These are phyloP conservation scores for Prosapia bicincta DNA, from an alignment of 2,888 invertebrate genomes.

Conservation along the genomic window DNA sequence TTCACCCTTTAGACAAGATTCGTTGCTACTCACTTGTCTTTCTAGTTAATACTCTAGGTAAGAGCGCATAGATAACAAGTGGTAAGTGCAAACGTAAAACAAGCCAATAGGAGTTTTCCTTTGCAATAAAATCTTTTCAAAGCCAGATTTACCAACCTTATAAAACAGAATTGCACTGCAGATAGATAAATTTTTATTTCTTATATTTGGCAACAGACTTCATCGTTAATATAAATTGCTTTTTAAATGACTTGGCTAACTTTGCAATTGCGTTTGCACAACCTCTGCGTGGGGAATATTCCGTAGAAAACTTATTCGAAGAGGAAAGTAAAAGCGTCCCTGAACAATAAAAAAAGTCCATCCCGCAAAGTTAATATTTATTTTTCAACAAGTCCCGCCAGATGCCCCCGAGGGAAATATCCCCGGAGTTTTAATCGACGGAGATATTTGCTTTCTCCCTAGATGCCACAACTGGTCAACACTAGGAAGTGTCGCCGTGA, in stretches of 20 bases:
- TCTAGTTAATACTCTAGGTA: too few species aligned
- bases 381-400: background rate
- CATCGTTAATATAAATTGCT: background rate
- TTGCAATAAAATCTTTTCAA: too few species aligned
- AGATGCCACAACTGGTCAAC: background rate
- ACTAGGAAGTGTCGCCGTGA: background rate
- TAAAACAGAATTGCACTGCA: background rate
- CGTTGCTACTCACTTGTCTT: too few species aligned
- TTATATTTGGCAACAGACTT: background rate
- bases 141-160: too few species aligned
- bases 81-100: too few species aligned
- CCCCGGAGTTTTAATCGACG: background rate
- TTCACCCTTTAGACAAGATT: too few species aligned
- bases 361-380: background rate
- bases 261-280: background rate
- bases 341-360: conserved; percentile 2
- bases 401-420: background rate
- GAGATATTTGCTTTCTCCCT: background rate
- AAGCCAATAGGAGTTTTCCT: too few species aligned
- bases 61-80: too few species aligned
- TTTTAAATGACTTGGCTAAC: background rate
- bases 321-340: background rate
- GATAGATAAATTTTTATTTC: background rate
- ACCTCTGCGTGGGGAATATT: background rate
- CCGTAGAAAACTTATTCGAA: background rate